Evolutionary conservation across 2,888 invertebrate genomes (phyloP), one percentile per base, ranked within the genome.

Genomic region (Perizoma flavofasciatum): DNA sequence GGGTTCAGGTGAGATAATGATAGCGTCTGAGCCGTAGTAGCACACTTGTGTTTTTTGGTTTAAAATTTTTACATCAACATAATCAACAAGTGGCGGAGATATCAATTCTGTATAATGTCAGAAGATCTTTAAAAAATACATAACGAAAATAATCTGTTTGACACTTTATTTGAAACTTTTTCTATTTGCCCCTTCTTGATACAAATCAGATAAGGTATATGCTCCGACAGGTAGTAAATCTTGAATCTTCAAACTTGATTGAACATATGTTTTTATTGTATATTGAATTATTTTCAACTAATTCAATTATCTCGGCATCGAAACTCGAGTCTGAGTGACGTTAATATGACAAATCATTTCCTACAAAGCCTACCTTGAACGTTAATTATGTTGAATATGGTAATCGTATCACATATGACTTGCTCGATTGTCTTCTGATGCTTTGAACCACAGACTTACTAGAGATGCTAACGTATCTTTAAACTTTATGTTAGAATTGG

Each of bases 321-420:
- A 82, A 86, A 85, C 82, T 83, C 81, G 73, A 73, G 73, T 71
- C 62, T 69, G 82, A 88, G 83, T 88, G 89, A 90, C 89, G 85
- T 89, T 89, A 89, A 89, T 89, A 87, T 89, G 89, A 89, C 88
- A 89, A 89, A 89, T 88, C 86, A 89, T 89, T 89, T 86, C 85
- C 85, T 82, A 74, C 75, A 77, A 79, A 84, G 89, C 86, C 87
- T 85, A 86, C 83, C 77, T 78, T 74, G 73, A 75, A 69, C 74
- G 73, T 70, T 81, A 85, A 86, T 84, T n/a, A 85, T 84, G 85
- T 82, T 83, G 87, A 88, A 89, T 89, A 89, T 89, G 89, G 81
- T 86, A 89, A 89, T 89, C 81, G 82, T 81, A 84, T 82, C 87
- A 86, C 87, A 76, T 77, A 86, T 81, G 87, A 76, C 78, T 78